These are phyloP conservation scores for Gobio occitaniae DNA, from an alignment of 2,797 vertebrate genomes.

Conservation along the genomic window DNA sequence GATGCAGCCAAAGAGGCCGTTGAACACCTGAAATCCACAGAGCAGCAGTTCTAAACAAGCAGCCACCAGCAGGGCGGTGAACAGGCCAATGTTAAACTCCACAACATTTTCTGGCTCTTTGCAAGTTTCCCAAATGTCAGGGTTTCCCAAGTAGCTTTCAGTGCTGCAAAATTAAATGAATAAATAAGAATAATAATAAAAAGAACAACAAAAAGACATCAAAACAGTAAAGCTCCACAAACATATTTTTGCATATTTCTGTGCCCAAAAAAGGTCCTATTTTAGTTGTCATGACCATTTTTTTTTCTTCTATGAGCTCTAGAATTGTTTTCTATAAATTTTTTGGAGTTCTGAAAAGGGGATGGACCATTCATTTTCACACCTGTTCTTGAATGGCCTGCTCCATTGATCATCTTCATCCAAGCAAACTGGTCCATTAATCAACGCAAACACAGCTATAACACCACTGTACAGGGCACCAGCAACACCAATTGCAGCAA, in stretches of 20 bases:
- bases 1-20: slow-evolving; percentile 78
- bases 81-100: slow-evolving; percentile 76
- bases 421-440: slow-evolving; percentile 72
- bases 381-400: slow-evolving; percentile 63
- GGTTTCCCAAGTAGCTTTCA: slow-evolving; percentile 68
- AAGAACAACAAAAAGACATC: background rate
- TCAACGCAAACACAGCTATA: slow-evolving; percentile 67
- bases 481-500: slow-evolving; percentile 69
- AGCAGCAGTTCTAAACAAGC: slow-evolving; percentile 65
- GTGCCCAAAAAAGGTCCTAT: background rate
- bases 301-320: background rate
- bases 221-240: background rate
- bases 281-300: background rate
- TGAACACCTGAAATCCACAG: slow-evolving; percentile 74
- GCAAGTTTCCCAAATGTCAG: slow-evolving; percentile 61
- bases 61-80: slow-evolving; percentile 67
- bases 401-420: background rate
- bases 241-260: background rate
- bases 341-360: slow-evolving; percentile 3
- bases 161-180: slow-evolving; percentile 59
- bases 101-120: slow-evolving; percentile 56
- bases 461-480: slow-evolving; percentile 73
- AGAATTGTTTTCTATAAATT: background rate
- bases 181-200: background rate
- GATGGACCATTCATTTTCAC: slow-evolving; percentile 12